Percentiles rank a stretch among this genome's conserved stretches.
phyloP scores from a whole-genome alignment of 2,888 invertebrate species.

The Vesta saturnalis region DNA sequence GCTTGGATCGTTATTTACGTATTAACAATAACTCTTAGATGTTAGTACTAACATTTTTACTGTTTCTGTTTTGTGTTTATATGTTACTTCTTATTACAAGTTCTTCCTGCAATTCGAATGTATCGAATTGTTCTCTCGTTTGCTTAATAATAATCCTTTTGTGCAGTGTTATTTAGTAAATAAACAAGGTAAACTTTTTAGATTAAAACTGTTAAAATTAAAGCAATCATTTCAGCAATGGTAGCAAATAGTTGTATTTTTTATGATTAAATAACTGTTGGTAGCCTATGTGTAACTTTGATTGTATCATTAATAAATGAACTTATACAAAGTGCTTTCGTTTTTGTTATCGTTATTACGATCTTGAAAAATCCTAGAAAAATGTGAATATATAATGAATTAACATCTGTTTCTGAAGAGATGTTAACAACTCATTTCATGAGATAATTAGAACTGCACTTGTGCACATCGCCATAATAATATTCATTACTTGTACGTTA shows the following conservation, averaged over 20 bases:
- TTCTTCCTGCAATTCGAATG: too few relatives aligned
- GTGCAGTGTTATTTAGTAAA: neutral
- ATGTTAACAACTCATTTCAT: too few relatives aligned
- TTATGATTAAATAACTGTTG: slow-evolving; percentile 59
- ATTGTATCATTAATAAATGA: slow-evolving; percentile 58
- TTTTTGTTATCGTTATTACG: too few relatives aligned
- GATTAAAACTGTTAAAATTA: neutral
- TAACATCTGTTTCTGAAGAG: too few relatives aligned
- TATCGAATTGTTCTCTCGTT: neutral
- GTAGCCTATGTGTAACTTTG: slow-evolving; percentile 60
- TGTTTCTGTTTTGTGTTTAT: neutral
- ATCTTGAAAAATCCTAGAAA: too few relatives aligned
- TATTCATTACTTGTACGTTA: too few relatives aligned
- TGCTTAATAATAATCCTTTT: neutral
- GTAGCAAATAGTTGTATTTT: slow-evolving; percentile 50
- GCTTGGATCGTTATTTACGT: slow-evolving; percentile 7
- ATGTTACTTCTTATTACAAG: neutral
- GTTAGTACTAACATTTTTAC: neutral
- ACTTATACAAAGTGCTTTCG: slow-evolving; percentile 37
- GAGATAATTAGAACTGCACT: too few relatives aligned
- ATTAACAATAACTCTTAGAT: neutral
- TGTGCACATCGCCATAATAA: too few relatives aligned
- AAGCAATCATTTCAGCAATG: slow-evolving; percentile 18
- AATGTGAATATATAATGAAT: too few relatives aligned
- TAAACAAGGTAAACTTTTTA: too few relatives aligned